phyloP scores from a whole-genome alignment of 2,888 invertebrate species.

The Pseudolycoriella hygida region DNA sequence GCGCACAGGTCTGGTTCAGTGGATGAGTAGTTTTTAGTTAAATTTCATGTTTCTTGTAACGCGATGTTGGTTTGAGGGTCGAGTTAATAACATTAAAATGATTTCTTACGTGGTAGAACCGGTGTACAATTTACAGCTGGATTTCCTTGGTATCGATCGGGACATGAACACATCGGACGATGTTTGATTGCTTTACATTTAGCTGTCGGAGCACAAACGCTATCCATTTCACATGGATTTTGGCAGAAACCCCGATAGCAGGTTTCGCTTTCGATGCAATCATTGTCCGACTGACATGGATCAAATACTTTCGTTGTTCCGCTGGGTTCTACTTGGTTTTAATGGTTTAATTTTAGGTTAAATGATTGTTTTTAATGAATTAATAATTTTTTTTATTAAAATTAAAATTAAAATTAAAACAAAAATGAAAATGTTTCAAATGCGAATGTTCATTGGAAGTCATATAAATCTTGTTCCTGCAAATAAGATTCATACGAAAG shows the following conservation, averaged over 20 bases:
- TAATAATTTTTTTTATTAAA: background rate
- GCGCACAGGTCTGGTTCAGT: no score
- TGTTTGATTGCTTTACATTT: conserved; percentile 67
- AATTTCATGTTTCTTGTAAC: no score
- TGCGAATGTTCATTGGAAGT: no score
- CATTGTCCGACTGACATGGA: conserved; percentile 66
- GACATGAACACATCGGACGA: conserved; percentile 66
- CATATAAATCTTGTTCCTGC: no score
- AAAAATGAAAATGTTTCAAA: background rate
- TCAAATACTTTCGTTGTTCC: conserved; percentile 53
- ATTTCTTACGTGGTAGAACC: conserved; percentile 7
- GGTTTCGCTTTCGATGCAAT: conserved; percentile 67
- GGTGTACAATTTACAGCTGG: conserved; percentile 65
- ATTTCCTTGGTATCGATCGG: conserved; percentile 63
- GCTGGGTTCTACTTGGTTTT: conserved; percentile 39
- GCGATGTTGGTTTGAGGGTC: no score
- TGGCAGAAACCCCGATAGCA: conserved; percentile 69
- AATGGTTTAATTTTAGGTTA: background rate
- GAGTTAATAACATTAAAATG: no score
- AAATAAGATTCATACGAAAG: no score
- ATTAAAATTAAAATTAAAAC: background rate
- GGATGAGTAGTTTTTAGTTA: no score
- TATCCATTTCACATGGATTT: conserved; percentile 68
- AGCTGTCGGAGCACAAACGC: conserved; percentile 56
- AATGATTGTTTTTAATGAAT: background rate